These are phyloP conservation scores for Schizothorax lantsangensis DNA, from an alignment of 2,797 vertebrate genomes.

Conservation along the genomic window DNA sequence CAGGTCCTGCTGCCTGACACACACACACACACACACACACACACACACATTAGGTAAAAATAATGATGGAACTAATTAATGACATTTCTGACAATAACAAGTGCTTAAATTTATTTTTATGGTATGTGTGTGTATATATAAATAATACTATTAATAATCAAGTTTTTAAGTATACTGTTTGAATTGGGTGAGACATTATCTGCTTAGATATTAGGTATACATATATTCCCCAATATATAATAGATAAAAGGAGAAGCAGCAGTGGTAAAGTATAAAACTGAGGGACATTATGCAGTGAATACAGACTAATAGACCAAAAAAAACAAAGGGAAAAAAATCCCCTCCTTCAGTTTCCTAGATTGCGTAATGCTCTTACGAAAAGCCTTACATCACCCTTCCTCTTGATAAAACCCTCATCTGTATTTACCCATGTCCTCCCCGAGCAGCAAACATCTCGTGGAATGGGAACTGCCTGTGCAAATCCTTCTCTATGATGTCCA, in stretches of 20 bases:
- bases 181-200: not conserved
- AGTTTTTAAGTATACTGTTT: not conserved
- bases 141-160: not conserved
- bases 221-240: not conserved
- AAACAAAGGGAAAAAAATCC: not conserved
- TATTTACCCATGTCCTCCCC: constrained; percentile 87
- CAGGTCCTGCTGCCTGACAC: constrained; percentile 88
- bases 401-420: not conserved
- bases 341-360: constrained; percentile 3
- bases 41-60: not conserved
- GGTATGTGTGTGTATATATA: too few species aligned
- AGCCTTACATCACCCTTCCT: not conserved
- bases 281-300: not conserved
- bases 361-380: not conserved
- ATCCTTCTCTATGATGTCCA: constrained; percentile 94
- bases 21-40: constrained; percentile 30
- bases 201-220: not conserved
- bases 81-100: not conserved
- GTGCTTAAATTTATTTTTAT: not conserved
- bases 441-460: constrained; percentile 91
- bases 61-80: not conserved
- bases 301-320: not conserved
- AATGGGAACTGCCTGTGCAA: constrained; percentile 92
- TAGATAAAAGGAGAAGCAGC: not conserved
- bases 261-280: not conserved